Percentiles rank a stretch among this genome's conserved stretches.
These are phyloP conservation scores for Trypoxylus dichotomus DNA, from an alignment of 1,140 invertebrate genomes.

Conservation along the genomic window DNA sequence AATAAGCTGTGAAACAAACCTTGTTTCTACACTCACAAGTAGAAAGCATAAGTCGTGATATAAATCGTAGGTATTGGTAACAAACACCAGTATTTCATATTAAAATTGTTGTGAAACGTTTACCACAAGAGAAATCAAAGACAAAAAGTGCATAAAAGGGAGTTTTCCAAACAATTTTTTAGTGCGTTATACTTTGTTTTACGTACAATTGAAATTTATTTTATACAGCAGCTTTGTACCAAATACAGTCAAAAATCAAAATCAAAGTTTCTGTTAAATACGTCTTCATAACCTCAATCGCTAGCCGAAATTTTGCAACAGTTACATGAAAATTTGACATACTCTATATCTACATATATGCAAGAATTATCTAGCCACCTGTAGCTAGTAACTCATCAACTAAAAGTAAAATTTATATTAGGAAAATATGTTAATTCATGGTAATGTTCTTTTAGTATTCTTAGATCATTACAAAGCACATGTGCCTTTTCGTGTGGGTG, in stretches of 20 bases:
- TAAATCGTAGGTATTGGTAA: too few relatives aligned
- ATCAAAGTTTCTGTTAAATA: background rate
- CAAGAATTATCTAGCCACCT: background rate
- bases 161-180: too few relatives aligned
- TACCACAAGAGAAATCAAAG: too few relatives aligned
- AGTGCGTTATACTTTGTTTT: too few relatives aligned
- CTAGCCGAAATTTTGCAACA: background rate
- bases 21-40: too few relatives aligned
- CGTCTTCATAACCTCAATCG: background rate
- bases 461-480: background rate
- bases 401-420: slow-evolving; percentile 2
- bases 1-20: too few relatives aligned
- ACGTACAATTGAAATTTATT: too few relatives aligned
- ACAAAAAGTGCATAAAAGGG: too few relatives aligned
- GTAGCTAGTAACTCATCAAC: background rate
- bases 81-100: too few relatives aligned
- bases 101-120: too few relatives aligned
- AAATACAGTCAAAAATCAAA: background rate
- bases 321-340: background rate
- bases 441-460: slow-evolving; percentile 9
- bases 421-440: slow-evolving; percentile 5
- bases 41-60: too few relatives aligned
- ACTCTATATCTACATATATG: background rate
- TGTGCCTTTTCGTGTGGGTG: slow-evolving; percentile 8
- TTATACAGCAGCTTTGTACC: too few relatives aligned